phyloP scores from a whole-genome alignment of 1,140 invertebrate species.

The Microplitis demolitor region DNA sequence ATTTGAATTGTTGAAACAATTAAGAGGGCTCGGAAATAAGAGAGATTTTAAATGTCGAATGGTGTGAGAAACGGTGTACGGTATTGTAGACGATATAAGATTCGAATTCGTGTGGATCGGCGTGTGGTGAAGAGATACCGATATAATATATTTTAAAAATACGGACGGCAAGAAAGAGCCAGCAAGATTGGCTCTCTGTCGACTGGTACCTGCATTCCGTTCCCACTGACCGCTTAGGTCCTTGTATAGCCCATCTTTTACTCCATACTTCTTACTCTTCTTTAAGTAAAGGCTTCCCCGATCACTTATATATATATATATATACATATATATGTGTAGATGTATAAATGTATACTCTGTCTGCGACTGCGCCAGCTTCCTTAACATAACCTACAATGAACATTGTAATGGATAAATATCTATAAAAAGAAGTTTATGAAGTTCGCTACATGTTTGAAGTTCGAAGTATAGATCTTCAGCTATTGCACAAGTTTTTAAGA shows the following conservation, averaged over 20 bases:
- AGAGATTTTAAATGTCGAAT: neutral
- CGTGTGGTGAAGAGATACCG: conserved; percentile 1
- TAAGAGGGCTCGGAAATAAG: conserved; percentile 17
- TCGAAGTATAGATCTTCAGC: too few relatives aligned
- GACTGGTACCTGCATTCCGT: conserved; percentile 61
- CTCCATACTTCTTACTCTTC: conserved; percentile 34
- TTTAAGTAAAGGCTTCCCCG: conserved; percentile 29
- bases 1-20: neutral
- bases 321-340: too few relatives aligned
- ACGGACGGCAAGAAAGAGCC: conserved; percentile 44
- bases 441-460: neutral
- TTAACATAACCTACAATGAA: conserved; percentile 12
- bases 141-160: neutral
- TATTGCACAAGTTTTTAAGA: too few relatives aligned
- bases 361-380: conserved; percentile 12
- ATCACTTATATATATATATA: conserved; percentile 36
- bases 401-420: conserved; percentile 18
- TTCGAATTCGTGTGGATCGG: neutral
- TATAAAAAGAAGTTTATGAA: conserved; percentile 1
- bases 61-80: neutral
- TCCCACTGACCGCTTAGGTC: conserved; percentile 60
- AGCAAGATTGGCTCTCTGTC: neutral
- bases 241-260: conserved; percentile 56
- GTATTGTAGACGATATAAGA: neutral
- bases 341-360: conserved; percentile 14